Conservation (phyloP, 2,888 invertebrate genomes). For the Pseudanteris insignis region DNA sequence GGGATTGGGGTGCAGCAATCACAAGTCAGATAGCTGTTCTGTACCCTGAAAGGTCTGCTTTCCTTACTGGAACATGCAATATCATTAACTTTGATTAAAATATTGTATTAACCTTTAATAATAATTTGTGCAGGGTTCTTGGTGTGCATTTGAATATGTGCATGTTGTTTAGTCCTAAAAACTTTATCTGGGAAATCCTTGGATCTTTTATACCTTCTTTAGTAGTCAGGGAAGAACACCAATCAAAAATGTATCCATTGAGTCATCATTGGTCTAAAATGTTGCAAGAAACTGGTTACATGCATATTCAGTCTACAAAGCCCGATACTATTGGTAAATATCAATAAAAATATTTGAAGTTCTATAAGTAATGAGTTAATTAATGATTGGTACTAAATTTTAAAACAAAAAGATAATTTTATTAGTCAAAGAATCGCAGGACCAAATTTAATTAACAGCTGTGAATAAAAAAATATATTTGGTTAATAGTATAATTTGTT, state of each 20-base stretch:
- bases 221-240: constrained; percentile 69
- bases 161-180: constrained; percentile 34
- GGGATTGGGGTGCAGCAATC: constrained; percentile 73
- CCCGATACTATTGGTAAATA: constrained; percentile 83
- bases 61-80: too few species aligned
- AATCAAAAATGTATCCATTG: constrained; percentile 69
- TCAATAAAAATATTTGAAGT: neutral
- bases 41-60: constrained; percentile 68
- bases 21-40: constrained; percentile 65
- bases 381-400: too few species aligned
- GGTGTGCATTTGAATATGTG: constrained; percentile 77
- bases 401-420: too few species aligned
- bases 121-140: constrained; percentile 67
- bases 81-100: too few species aligned
- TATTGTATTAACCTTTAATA: too few species aligned
- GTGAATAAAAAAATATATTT: too few species aligned
- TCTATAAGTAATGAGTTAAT: too few species aligned
- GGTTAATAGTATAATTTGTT: too few species aligned
- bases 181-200: constrained; percentile 62
- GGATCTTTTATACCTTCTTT: constrained; percentile 71
- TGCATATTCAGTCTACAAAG: constrained; percentile 86
- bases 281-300: constrained; percentile 69
- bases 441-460: neutral
- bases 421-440: too few species aligned
- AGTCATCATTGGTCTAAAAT: constrained; percentile 53